Conservation (phyloP, 2,888 invertebrate genomes). For the Cryptocephalus moraei region DNA sequence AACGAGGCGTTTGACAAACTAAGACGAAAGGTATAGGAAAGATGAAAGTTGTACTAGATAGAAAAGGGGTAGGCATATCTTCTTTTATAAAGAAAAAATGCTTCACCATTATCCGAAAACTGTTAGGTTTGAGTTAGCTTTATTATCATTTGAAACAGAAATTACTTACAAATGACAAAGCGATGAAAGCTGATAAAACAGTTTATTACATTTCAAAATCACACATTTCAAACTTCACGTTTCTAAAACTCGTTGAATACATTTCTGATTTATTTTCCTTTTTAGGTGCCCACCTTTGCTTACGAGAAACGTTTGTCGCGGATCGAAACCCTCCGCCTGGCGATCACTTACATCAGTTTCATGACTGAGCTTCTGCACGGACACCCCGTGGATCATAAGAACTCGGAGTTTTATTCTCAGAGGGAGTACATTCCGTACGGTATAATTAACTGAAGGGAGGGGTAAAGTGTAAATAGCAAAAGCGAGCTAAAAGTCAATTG, state of each 20-base stretch:
- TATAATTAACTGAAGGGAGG: slow-evolving; percentile 28
- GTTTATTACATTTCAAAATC: too few species aligned
- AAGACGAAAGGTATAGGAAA: slow-evolving; percentile 59
- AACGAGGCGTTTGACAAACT: slow-evolving; percentile 94
- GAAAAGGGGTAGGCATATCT: too few species aligned
- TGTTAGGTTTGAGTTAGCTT: too few species aligned
- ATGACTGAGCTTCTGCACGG: slow-evolving; percentile 84
- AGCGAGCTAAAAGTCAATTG: too few species aligned
- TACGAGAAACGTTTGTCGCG: slow-evolving; percentile 92
- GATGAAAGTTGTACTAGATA: neutral
- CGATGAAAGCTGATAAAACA: too few species aligned
- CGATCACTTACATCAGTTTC: slow-evolving; percentile 93
- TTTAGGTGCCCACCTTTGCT: slow-evolving; percentile 84
- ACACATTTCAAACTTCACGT: too few species aligned
- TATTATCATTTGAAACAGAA: too few species aligned
- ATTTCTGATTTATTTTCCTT: slow-evolving; percentile 3
- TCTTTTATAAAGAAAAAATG: too few species aligned
- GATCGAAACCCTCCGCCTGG: slow-evolving; percentile 87
- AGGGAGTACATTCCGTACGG: slow-evolving; percentile 41
- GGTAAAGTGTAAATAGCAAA: too few species aligned
- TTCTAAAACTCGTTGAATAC: too few species aligned
- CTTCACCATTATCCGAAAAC: too few species aligned
- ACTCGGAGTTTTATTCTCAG: slow-evolving; percentile 31
- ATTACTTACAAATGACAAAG: too few species aligned
- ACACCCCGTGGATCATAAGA: slow-evolving; percentile 32